Conservation (phyloP, 2,888 invertebrate species). For the Caenorhabditis macrosperma region DNA sequence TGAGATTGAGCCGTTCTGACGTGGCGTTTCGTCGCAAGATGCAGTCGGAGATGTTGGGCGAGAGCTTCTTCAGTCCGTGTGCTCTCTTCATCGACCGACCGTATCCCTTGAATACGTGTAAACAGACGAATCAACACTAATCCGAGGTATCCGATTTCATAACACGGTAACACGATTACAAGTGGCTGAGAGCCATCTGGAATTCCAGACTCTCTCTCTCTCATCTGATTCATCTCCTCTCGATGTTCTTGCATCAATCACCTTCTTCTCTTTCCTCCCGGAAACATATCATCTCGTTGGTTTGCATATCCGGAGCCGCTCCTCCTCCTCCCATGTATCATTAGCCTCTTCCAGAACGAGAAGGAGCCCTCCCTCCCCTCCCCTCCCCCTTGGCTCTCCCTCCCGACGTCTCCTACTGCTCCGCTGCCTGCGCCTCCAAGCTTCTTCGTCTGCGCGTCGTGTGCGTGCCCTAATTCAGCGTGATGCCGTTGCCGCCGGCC, state of each 20-base stretch:
- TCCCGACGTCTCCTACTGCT: conserved; percentile 1
- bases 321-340: conserved; percentile 38
- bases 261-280: conserved; percentile 21
- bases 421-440: conserved; percentile 17
- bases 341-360: conserved; percentile 56
- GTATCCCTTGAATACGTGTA: too few relatives aligned
- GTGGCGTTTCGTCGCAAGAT: conserved; percentile 16
- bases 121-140: too few relatives aligned
- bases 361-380: conserved; percentile 21
- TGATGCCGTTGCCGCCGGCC: conserved; percentile 54
- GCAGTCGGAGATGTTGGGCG: not conserved
- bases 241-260: not conserved
- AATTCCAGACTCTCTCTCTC: too few relatives aligned
- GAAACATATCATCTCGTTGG: conserved; percentile 39
- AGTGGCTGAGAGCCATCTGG: too few relatives aligned
- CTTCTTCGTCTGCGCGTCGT: conserved; percentile 45
- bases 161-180: conserved; percentile 31
- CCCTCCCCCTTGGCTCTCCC: conserved; percentile 9
- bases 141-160: conserved; percentile 21
- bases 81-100: too few relatives aligned
- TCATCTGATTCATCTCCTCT: too few relatives aligned
- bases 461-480: conserved; percentile 53
- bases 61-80: not conserved
- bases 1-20: conserved; percentile 47
- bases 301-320: conserved; percentile 41